These are phyloP conservation scores for Uloborus diversus DNA, from an alignment of 1,140 invertebrate species.

Conservation along the genomic window DNA sequence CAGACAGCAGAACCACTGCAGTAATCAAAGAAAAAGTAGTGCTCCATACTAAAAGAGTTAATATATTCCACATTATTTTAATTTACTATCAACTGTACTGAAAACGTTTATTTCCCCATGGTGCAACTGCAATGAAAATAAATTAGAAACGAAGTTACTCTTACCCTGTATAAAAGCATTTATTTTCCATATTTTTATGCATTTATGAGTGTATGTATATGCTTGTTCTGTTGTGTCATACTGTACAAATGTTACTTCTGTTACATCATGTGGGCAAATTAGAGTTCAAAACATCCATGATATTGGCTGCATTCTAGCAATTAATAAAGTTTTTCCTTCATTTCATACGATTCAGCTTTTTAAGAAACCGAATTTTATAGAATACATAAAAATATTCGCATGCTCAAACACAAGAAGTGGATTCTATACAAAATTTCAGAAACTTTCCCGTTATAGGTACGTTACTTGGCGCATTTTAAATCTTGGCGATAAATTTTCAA, in stretches of 20 bases:
- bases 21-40: background rate
- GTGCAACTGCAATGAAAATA: constrained; percentile 25
- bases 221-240: constrained; percentile 20
- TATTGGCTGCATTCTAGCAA: constrained; percentile 4
- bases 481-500: too few species aligned
- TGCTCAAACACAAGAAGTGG: too few species aligned
- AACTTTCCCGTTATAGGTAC: too few species aligned
- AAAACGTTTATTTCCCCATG: constrained; percentile 5
- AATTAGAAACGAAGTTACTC: constrained; percentile 4
- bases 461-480: too few species aligned
- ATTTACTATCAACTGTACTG: constrained; percentile 6
- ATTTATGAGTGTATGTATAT: constrained; percentile 20
- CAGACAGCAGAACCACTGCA: background rate
- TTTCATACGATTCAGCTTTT: too few species aligned
- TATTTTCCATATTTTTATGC: constrained; percentile 43
- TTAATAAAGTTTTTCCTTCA: constrained; percentile 25
- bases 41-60: background rate
- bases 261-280: background rate
- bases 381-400: too few species aligned
- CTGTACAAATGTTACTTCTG: constrained; percentile 43
- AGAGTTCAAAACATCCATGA: background rate
- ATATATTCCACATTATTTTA: background rate
- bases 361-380: too few species aligned
- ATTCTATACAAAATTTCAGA: too few species aligned
- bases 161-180: constrained; percentile 33